Conservation (phyloP, 2,113 vertebrate genomes). For the Ochotona curzoniae region DNA sequence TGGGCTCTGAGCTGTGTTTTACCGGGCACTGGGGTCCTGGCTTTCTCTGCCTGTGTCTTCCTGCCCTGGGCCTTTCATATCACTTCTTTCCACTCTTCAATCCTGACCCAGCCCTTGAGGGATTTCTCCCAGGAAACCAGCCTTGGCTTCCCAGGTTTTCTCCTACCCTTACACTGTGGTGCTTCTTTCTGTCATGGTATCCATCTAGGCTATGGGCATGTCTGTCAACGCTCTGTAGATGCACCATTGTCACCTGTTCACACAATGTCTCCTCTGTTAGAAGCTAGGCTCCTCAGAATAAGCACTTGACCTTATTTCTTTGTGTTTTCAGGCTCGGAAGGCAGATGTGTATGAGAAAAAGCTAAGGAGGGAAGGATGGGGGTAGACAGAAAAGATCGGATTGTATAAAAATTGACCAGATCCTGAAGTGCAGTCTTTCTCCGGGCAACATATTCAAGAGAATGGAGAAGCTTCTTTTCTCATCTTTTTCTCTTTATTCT, state of each 20-base stretch:
- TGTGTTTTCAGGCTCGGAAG: constrained; percentile 38
- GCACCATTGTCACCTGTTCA: neutral
- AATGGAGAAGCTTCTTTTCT: constrained; percentile 4
- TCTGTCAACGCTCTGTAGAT: fast-evolving
- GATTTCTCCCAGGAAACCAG: neutral
- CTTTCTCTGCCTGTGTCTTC: neutral
- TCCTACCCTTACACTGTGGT: neutral
- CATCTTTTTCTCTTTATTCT: constrained; percentile 35
- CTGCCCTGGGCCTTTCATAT: neutral
- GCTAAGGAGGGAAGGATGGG: neutral
- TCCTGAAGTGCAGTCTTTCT: constrained; percentile 25
- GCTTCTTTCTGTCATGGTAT: neutral
- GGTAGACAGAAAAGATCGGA: neutral
- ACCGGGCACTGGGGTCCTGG: neutral
- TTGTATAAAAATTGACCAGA: constrained; percentile 41
- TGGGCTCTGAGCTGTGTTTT: neutral
- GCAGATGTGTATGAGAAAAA: constrained; percentile 17
- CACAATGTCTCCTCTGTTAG: neutral
- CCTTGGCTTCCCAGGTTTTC: neutral
- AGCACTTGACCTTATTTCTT: constrained; percentile 12
- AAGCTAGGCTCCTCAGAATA: neutral
- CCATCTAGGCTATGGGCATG: neutral
- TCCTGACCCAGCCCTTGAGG: neutral
- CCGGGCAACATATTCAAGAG: neutral
- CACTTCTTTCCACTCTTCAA: neutral